Base-by-base conservation (phyloP, 2,888 invertebrate species). In the Drosophila paracracens region DNA sequence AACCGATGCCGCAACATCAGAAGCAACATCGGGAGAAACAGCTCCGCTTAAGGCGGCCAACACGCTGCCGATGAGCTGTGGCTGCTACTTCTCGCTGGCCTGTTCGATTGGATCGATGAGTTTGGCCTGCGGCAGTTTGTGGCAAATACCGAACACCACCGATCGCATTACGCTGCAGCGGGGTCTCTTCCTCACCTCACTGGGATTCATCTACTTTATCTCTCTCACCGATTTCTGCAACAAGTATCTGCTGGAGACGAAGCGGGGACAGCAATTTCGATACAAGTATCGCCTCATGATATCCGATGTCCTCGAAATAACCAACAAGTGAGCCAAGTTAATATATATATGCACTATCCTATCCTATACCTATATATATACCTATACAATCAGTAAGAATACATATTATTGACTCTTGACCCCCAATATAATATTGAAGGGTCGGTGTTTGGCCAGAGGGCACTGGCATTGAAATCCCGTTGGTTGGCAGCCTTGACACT, bases 281-380 rank as follows among this genome's bases (percentile, higher is more conserved):
- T 94, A 94, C 91, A 95, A 95, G 91, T 96, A 95, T 93, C 94
- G 95, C 59, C 94, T 96, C 21, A 95, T 94, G 89, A 94, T 94
- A 82, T 95, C 95, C 13, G 96, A 96, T 85, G 95, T 96, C 54
- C 94, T 95, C 81, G 96, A 96, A 91, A 96, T 96, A 79, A 96
- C 95, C 58, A 96, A 96, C 94, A 96, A 96, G 96, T 96, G 89
- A 94, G 95, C 94, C 72, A 8, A 5, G 7, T n/a, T 10, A 16
- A 18, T 11, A 35, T n/a, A 48, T 25, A 52, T 29, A 38, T 40
- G 5, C n/a, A 43, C n/a, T 11, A 21, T 21, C n/a, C 1, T 11
- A 40, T n/a, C 5, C 10, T n/a, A 21, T 21, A 21, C 21, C 21
- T 21, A 21, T 21, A 21, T 21, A 21, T 21, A 21, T 4, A 35